Evolutionary conservation across 2,888 invertebrate species (phyloP).

Genomic region (Tenthredo distinguenda): DNA sequence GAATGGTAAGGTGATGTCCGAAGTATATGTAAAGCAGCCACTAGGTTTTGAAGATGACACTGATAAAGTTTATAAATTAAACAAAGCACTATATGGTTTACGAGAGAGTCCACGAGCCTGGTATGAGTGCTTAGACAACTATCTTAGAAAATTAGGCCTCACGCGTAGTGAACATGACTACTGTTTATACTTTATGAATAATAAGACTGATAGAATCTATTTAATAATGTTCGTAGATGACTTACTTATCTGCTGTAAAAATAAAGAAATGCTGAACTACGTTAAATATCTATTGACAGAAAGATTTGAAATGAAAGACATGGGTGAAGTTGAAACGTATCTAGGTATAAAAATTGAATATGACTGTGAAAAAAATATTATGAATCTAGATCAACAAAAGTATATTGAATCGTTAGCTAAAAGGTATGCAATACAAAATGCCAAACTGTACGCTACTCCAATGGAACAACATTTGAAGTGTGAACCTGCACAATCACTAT

Average conservation of each 20-base stretch:
- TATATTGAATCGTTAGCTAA: constrained; percentile 58
- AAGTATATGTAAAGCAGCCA: constrained; percentile 57
- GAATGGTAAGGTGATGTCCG: constrained; percentile 55
- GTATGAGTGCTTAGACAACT: constrained; percentile 55
- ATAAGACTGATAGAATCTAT: not conserved
- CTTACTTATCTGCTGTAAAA: constrained; percentile 65
- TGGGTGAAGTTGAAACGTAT: constrained; percentile 67
- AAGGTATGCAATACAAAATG: constrained; percentile 61
- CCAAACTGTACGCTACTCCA: constrained; percentile 62
- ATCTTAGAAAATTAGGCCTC: constrained; percentile 49
- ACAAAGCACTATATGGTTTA: constrained; percentile 54
- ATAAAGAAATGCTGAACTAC: constrained; percentile 59
- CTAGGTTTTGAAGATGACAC: constrained; percentile 46
- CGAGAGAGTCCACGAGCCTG: constrained; percentile 52
- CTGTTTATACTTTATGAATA: constrained; percentile 43
- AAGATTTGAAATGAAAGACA: constrained; percentile 62
- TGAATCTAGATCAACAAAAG: not conserved
- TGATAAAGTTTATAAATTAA: constrained; percentile 49
- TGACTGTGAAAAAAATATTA: constrained; percentile 54
- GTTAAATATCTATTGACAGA: constrained; percentile 62
- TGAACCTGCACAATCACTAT: constrained; percentile 1
- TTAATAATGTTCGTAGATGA: constrained; percentile 52
- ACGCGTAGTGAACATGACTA: constrained; percentile 51
- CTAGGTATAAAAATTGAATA: constrained; percentile 69
- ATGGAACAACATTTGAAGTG: constrained; percentile 48